Base-by-base conservation (phyloP, 1,140 invertebrate species). In the Cydia strobilella region DNA sequence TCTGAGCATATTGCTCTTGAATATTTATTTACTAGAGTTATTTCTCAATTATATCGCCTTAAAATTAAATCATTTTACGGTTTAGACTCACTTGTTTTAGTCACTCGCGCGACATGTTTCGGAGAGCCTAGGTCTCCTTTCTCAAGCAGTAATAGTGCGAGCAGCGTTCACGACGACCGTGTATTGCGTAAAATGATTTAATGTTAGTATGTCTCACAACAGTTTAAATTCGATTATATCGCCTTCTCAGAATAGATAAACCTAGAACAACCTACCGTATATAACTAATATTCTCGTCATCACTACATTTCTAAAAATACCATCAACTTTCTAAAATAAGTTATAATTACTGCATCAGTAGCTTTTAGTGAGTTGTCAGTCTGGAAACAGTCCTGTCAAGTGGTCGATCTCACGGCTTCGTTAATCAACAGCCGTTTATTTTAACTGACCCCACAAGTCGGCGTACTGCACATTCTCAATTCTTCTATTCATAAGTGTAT, bases 381-480 rank as follows among this genome's bases (percentile, higher is more conserved):
- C 51, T 54, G 51, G n/a, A 54, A 54, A 18, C 3, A 54, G 12
- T 18, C n/a, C 51, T n/a, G n/a, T 18, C n/a, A 54, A 54, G 12
- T 18, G 51, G 51, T 18, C n/a, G 3, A 18, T 54, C 15, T 18
- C 18, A 20, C 51, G 15, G 51, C 15, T 18, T 13, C 51, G 51
- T 54, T 18, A 54, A 54, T 6, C n/a, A 18, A 54, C 51, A 54
- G 51, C 51, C 51, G n/a, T 54, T 18, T 54, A 54, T 54, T 18
- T 59, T 23, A 59, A 12, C 51, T 54, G 51, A 59, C 9, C n/a
- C 18, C 20, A 0, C 6, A 23, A 23, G 54, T 23, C 54, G 5
- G 54, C 9, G 1, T 23, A 59, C 54, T 59, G 54, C 54, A 59
- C 54, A 59, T 59, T 59, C 54, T 59, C 54, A 59, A 59, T 59